These are phyloP conservation scores for Stenurella melanura DNA, from an alignment of 2,888 invertebrate genomes.

Conservation along the genomic window DNA sequence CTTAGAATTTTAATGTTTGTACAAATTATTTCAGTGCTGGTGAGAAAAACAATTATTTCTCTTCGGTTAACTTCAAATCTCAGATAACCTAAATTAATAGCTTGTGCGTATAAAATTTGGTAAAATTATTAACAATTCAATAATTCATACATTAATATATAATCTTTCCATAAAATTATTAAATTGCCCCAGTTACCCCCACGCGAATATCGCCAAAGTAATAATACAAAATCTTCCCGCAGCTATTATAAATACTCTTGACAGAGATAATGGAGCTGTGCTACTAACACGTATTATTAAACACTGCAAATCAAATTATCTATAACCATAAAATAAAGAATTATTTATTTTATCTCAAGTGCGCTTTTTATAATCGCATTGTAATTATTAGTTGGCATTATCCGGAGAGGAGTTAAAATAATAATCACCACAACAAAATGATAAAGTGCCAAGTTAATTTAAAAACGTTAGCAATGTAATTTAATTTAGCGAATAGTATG, in stretches of 20 bases:
- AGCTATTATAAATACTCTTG: constrained; percentile 38
- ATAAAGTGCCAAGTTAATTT: background rate
- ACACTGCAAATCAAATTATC: constrained; percentile 38
- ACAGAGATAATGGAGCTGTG: constrained; percentile 36
- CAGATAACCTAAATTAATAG: no score
- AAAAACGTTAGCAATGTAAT: background rate
- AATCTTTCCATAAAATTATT: no score
- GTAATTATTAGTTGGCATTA: background rate
- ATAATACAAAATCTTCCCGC: constrained; percentile 14
- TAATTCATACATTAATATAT: no score
- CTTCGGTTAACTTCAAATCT: no score
- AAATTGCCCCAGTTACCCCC: background rate
- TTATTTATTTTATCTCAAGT: constrained; percentile 17
- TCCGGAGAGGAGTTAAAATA: background rate
- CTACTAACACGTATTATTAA: constrained; percentile 39
- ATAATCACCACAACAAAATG: background rate
- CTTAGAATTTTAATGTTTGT: no score
- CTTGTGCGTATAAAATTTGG: no score
- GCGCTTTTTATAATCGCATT: constrained; percentile 10
- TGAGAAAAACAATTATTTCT: no score
- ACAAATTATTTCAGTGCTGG: no score
- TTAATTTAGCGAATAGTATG: background rate
- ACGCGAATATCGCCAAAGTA: constrained; percentile 7
- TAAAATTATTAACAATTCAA: no score
- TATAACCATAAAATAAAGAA: constrained; percentile 31